Conservation (phyloP, 1,140 invertebrate species). For the Brachionus rubens region DNA sequence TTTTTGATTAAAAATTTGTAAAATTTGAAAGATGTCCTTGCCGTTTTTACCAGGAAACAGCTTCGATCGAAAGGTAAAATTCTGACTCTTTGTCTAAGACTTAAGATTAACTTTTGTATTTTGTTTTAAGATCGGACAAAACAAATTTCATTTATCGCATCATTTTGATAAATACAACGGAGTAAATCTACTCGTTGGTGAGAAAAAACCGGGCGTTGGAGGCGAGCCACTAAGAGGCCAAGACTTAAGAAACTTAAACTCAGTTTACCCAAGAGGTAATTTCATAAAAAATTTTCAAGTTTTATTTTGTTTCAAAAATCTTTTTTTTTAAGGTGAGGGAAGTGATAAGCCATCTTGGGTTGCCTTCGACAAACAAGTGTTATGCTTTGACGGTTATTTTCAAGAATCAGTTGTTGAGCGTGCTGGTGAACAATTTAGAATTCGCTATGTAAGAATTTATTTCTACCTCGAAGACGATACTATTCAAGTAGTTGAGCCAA, state of each 20-base stretch:
- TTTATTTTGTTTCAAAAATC: not conserved
- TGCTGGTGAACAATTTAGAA: constrained; percentile 58
- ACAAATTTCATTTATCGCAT: constrained; percentile 59
- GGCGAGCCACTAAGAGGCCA: constrained; percentile 57
- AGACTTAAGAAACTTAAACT: constrained; percentile 53
- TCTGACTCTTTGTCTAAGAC: not conserved
- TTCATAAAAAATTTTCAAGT: not conserved
- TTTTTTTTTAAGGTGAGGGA: constrained; percentile 63
- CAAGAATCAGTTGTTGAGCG: constrained; percentile 60
- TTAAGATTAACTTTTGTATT: not conserved
- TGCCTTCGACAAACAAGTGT: constrained; percentile 77
- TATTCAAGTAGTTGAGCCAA: constrained; percentile 60
- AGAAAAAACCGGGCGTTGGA: constrained; percentile 59
- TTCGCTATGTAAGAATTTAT: constrained; percentile 59
- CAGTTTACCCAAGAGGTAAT: constrained; percentile 51
- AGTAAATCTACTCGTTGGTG: constrained; percentile 54
- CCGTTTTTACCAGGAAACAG: constrained; percentile 57
- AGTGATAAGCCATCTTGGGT: constrained; percentile 75
- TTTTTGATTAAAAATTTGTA: not conserved
- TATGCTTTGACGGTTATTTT: constrained; percentile 52
- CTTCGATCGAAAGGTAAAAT: constrained; percentile 55
- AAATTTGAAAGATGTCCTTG: constrained; percentile 53
- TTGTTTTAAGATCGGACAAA: constrained; percentile 56
- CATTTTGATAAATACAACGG: constrained; percentile 59
- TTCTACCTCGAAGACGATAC: constrained; percentile 62